Evolutionary conservation across 2,797 vertebrate species (phyloP).

Genomic region (Paguma larvata): DNA sequence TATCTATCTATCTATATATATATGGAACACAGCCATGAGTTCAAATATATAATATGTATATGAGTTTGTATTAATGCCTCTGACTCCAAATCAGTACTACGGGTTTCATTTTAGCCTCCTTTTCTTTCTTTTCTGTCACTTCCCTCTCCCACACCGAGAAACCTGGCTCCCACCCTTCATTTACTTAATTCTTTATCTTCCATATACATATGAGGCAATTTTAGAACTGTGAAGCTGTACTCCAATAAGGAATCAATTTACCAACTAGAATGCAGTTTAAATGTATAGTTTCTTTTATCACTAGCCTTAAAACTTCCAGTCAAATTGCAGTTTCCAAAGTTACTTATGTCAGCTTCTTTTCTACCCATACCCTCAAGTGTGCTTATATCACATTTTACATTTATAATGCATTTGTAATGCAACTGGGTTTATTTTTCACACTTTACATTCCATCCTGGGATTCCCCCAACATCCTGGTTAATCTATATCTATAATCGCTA

Average conservation of each 20-base stretch:
- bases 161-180: background rate
- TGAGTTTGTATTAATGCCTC: background rate
- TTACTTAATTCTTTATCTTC: background rate
- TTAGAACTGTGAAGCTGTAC: background rate
- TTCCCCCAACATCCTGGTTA: background rate
- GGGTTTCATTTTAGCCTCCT: background rate
- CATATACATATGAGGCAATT: background rate
- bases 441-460: background rate
- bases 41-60: background rate
- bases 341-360: background rate
- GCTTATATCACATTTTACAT: background rate
- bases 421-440: slow-evolving; percentile 1
- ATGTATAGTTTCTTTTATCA: background rate
- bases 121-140: background rate
- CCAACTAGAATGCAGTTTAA: background rate
- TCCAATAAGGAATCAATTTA: background rate
- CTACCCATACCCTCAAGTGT: background rate
- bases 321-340: slow-evolving; percentile 30
- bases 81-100: background rate
- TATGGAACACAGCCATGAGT: background rate
- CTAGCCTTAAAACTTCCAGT: background rate
- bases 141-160: background rate
- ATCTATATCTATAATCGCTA: background rate
- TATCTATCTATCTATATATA: background rate
- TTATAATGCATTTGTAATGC: background rate